Percentiles rank a stretch among this genome's conserved stretches.
phyloP scores from a whole-genome alignment of 64 coral and sea anemone genomes.

The Porites australiensis region DNA sequence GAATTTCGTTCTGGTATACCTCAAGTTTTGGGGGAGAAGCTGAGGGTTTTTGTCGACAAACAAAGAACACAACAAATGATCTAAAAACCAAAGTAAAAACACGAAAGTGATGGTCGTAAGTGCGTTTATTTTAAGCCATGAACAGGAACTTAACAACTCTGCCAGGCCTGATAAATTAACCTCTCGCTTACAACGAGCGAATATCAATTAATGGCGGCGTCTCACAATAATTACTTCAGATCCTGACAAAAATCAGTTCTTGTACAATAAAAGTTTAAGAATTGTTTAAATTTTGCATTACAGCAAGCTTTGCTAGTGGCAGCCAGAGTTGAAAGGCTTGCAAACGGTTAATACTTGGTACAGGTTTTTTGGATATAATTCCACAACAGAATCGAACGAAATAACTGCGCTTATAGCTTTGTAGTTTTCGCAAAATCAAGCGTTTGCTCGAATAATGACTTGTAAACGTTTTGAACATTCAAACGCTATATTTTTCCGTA shows the following conservation, averaged over 20 bases:
- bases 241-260: constrained; percentile 23
- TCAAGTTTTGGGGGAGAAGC: not conserved
- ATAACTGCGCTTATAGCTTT: not conserved
- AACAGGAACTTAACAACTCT: constrained; percentile 16
- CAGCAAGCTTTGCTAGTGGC: not conserved
- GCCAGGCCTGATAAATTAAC: constrained; percentile 36
- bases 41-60: not conserved
- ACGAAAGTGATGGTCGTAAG: not conserved
- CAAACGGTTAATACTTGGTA: not conserved
- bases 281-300: constrained; percentile 10
- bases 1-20: not conserved
- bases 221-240: constrained; percentile 13
- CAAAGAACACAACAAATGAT: not conserved
- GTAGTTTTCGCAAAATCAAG: not conserved
- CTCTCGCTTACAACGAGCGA: constrained; percentile 10
- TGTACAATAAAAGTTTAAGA: constrained; percentile 19
- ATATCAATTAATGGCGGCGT: constrained; percentile 17
- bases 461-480: not conserved
- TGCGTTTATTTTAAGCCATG: constrained; percentile 39
- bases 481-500: not conserved
- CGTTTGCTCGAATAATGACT: not conserved
- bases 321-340: constrained; percentile 25
- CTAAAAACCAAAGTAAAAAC: not conserved
- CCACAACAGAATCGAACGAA: not conserved
- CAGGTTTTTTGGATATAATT: not conserved